A percentile compares a stretch with the other conserved stretches of the same genome.
Evolutionary conservation across 2,797 vertebrate genomes (phyloP).

Genomic region (Liparis tanakae): DNA sequence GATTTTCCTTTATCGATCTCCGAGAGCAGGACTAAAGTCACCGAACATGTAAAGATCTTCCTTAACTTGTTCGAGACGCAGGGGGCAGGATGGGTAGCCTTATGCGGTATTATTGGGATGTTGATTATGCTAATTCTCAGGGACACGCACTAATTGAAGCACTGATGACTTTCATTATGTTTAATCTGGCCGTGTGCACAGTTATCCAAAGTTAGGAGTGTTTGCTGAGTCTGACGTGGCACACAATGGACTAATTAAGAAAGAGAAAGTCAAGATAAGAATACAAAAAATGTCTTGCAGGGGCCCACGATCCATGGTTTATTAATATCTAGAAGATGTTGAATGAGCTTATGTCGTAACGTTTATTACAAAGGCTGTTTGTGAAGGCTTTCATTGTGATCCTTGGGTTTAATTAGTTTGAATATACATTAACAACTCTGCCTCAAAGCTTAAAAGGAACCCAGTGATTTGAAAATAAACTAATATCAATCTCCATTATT

Average conservation of each 20-base stretch:
- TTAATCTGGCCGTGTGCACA: background rate
- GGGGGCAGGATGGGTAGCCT: background rate
- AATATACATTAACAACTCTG: background rate
- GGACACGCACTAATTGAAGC: background rate
- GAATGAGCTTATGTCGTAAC: background rate
- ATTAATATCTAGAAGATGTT: background rate
- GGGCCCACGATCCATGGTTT: background rate
- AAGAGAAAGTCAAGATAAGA: background rate
- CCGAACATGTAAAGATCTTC: background rate
- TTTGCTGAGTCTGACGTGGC: background rate
- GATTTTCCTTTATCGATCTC: background rate
- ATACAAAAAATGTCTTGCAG: background rate
- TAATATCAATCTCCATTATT: background rate
- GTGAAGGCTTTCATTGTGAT: conserved; percentile 1
- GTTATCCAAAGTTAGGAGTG: background rate
- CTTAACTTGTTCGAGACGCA: background rate
- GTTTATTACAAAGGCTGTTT: background rate
- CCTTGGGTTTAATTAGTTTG: background rate
- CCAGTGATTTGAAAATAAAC: conserved; percentile 11
- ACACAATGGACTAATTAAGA: too few relatives aligned
- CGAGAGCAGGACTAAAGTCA: background rate
- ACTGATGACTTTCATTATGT: background rate
- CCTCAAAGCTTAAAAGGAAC: background rate
- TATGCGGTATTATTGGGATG: background rate
- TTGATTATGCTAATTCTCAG: background rate